Percentiles rank a stretch among this genome's conserved stretches.
These are phyloP conservation scores for Aplocera efformata DNA, from an alignment of 2,888 invertebrate genomes.

Conservation along the genomic window DNA sequence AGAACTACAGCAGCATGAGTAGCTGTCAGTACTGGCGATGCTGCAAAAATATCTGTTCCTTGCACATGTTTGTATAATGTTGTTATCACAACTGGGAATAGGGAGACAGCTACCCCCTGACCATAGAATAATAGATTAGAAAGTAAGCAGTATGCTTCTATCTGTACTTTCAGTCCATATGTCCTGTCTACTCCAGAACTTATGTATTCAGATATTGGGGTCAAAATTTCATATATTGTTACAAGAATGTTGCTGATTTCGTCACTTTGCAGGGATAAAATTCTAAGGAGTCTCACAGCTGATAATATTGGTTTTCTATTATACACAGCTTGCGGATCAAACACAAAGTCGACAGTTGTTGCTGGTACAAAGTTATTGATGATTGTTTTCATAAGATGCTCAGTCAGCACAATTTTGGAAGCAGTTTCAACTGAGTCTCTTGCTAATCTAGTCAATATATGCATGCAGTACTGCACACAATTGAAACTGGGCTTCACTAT, in stretches of 20 bases:
- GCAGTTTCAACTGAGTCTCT: slow-evolving; percentile 87
- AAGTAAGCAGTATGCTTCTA: slow-evolving; percentile 82
- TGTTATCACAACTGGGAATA: slow-evolving; percentile 79
- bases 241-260: slow-evolving; percentile 76
- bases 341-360: slow-evolving; percentile 54
- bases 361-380: slow-evolving; percentile 80
- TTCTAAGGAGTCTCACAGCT: slow-evolving; percentile 87
- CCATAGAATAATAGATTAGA: slow-evolving; percentile 78
- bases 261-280: slow-evolving; percentile 83
- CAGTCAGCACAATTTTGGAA: slow-evolving; percentile 81
- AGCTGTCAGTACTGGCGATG: slow-evolving; percentile 72
- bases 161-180: slow-evolving; percentile 81
- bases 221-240: slow-evolving; percentile 75
- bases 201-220: slow-evolving; percentile 77
- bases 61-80: slow-evolving; percentile 81
- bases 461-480: slow-evolving; percentile 86
- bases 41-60: slow-evolving; percentile 71
- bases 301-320: slow-evolving; percentile 83
- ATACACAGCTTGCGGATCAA: slow-evolving; percentile 73
- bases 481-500: slow-evolving; percentile 85
- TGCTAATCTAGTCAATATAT: slow-evolving; percentile 88
- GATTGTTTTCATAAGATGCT: slow-evolving; percentile 83
- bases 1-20: slow-evolving; percentile 80
- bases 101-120: slow-evolving; percentile 59
- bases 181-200: slow-evolving; percentile 73